Evolutionary conservation across 2,888 invertebrate genomes (phyloP).

Genomic region (Drosophila histrio): DNA sequence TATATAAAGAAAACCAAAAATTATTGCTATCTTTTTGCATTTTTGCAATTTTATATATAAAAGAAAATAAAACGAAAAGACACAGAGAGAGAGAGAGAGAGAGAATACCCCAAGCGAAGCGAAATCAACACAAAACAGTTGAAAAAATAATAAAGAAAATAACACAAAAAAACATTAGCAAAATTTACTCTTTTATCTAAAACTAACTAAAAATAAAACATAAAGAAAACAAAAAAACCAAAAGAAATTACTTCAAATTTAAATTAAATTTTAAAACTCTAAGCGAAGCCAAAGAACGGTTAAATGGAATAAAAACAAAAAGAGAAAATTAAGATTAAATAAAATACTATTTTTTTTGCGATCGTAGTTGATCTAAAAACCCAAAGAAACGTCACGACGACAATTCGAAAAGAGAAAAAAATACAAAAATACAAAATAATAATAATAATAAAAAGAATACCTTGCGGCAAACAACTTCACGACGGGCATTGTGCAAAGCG

Average conservation of each 20-base stretch:
- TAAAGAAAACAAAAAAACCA: conserved; percentile 35
- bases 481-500: conserved; percentile 84
- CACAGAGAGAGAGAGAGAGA: neutral
- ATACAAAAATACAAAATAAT: conserved; percentile 8
- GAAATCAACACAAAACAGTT: conserved; percentile 36
- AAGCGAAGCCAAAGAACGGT: conserved; percentile 69
- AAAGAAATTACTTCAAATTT: conserved; percentile 68
- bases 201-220: conserved; percentile 50
- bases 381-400: conserved; percentile 33
- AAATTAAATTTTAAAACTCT: conserved; percentile 77
- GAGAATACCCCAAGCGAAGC: conserved; percentile 20
- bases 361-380: conserved; percentile 81
- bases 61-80: conserved; percentile 19
- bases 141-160: conserved; percentile 40
- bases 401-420: conserved; percentile 15
- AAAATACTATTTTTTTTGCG: conserved; percentile 72
- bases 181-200: conserved; percentile 84
- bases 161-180: conserved; percentile 76
- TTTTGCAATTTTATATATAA: conserved; percentile 84
- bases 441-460: conserved; percentile 24
- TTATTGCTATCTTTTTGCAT: conserved; percentile 84
- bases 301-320: conserved; percentile 35
- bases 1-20: conserved; percentile 59
- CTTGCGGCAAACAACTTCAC: conserved; percentile 54
- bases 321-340: conserved; percentile 36